Base-by-base conservation (phyloP, 2,797 vertebrate species). In the Gymnopithys bicolor region DNA sequence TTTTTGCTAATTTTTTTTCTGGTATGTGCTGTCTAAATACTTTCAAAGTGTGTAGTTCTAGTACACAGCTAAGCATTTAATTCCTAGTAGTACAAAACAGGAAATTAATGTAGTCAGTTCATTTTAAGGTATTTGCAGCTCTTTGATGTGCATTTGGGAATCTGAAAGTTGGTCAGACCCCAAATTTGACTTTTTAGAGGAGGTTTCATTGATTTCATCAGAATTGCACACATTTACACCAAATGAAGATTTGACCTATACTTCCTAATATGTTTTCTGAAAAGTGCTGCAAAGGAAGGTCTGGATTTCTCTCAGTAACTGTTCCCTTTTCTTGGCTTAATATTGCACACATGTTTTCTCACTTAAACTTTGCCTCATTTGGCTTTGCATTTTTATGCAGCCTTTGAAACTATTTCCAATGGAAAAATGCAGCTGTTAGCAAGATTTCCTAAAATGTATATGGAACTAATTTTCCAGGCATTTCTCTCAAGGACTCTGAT, bases 361-460 rank as follows among this genome's bases (percentile, higher is more conserved):
- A 93, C 96, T 98, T 97, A 98, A 98, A 98, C 97, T 97, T 97
- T 97, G 97, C 97, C 97, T 97, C 97, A 97, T 98, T 98, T 97
- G 96, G 97, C 96, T 98, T 92, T 87, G 84, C 63, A 90, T 92
- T 96, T 96, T 94, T 73, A 92, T 97, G 95, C 90, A 96, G 95
- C 94, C 96, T 98, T 98, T 98, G 94, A 98, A 99, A 98, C 96
- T 96, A 97, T 98, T 98, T 98, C 97, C 98, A 97, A 98, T 98
- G 98, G 98, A 98, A 99, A 98, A 98, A 98, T 93, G 96, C 98
- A 98, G 98, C 98, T 99, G 98, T 98, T 98, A 98, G 98, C 98
- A 98, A 98, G 97, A 98, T 98, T 98, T 97, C 98, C 98, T 97
- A 92, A 97, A 96, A 97, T 97, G 97, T 98, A 97, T 97, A 97